Conservation (phyloP, 2,113 vertebrate species). For the Cairina moschata region DNA sequence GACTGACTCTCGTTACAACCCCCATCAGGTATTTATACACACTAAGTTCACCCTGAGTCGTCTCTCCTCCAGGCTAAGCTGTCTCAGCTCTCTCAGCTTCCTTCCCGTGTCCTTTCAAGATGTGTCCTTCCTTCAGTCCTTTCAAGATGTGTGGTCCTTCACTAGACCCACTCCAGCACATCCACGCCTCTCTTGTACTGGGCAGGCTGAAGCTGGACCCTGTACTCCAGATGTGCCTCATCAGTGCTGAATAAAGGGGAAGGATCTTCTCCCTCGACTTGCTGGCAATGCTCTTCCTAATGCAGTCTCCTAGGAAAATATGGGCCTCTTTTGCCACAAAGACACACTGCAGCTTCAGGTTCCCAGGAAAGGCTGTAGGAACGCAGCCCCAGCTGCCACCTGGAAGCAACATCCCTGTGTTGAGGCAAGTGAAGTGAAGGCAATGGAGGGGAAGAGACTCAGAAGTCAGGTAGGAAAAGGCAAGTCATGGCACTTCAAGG, state of each 20-base stretch:
- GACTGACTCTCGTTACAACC: too few relatives aligned
- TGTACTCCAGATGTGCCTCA: neutral
- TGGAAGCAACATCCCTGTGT: neutral
- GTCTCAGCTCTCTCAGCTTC: neutral
- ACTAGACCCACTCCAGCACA: neutral
- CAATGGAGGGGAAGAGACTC: neutral
- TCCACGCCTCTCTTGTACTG: neutral
- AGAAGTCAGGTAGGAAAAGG: neutral
- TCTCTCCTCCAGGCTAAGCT: neutral
- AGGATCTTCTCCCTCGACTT: neutral
- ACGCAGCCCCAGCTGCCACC: neutral
- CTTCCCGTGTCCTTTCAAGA: neutral
- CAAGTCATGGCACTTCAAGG: neutral
- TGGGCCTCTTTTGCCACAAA: neutral
- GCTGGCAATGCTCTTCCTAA: neutral
- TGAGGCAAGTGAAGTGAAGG: neutral
- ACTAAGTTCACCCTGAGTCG: neutral
- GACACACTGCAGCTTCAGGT: neutral
- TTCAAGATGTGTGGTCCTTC: neutral
- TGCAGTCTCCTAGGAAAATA: neutral
- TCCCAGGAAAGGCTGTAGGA: neutral
- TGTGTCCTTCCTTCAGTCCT: neutral
- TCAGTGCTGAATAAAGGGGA: neutral
- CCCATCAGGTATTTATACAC: too few relatives aligned
- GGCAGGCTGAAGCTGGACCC: neutral